Conservation (phyloP, 2,113 vertebrate species). For the Bos indicus region DNA sequence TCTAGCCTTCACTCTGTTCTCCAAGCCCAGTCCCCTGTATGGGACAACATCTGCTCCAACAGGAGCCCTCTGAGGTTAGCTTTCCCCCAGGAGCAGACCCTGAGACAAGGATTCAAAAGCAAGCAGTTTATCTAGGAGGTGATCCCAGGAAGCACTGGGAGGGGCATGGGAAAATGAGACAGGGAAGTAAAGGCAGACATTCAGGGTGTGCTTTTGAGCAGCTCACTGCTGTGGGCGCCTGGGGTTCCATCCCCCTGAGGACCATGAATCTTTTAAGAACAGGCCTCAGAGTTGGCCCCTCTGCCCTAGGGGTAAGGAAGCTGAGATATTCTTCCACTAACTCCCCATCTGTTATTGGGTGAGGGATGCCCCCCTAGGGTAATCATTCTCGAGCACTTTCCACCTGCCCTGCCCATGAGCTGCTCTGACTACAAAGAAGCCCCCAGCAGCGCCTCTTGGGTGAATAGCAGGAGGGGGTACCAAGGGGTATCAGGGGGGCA, state of each 20-base stretch:
- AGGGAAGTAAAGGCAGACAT: background rate
- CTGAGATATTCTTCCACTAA: background rate
- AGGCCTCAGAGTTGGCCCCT: background rate
- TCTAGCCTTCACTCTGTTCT: background rate
- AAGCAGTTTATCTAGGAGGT: background rate
- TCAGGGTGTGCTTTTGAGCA: background rate
- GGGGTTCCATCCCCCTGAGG: background rate
- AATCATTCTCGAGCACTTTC: no score
- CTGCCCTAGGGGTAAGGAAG: background rate
- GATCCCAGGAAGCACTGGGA: background rate
- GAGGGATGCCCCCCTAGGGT: background rate
- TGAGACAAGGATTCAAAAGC: background rate
- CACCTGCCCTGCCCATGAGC: background rate
- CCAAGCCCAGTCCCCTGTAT: background rate
- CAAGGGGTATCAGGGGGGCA: fast-evolving
- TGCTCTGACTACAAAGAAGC: background rate
- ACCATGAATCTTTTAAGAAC: background rate
- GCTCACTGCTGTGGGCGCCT: background rate
- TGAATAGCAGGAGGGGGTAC: background rate
- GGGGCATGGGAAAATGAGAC: background rate
- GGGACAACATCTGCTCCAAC: background rate
- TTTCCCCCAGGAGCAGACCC: background rate
- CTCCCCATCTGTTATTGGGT: background rate
- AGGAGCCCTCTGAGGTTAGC: background rate
- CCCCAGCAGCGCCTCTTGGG: background rate